Conservation (phyloP, 2,888 invertebrate species). For the Odontomyia ornata region DNA sequence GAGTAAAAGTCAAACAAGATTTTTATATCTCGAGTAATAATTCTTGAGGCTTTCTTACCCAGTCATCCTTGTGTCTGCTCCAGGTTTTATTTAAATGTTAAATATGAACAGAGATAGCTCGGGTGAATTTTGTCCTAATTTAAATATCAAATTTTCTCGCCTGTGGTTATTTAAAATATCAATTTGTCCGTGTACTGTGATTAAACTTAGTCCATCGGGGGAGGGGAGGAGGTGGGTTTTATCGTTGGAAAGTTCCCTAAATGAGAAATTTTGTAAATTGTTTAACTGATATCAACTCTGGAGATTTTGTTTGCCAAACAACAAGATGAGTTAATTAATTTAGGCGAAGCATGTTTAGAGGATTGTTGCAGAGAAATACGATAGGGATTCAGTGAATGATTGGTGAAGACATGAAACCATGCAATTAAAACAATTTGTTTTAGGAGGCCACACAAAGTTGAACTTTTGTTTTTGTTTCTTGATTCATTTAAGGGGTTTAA, state of each 20-base stretch:
- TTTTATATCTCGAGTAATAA: neutral
- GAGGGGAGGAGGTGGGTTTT: neutral
- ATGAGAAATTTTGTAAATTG: conserved; percentile 22
- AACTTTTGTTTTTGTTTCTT: too few species aligned
- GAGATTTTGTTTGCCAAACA: conserved; percentile 14
- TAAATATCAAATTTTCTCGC: conserved; percentile 43
- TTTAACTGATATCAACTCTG: conserved; percentile 23
- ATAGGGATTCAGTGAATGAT: conserved; percentile 4
- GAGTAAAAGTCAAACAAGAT: neutral
- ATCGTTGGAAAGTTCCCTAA: neutral
- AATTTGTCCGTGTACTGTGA: neutral
- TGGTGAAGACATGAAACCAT: neutral
- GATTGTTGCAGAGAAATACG: conserved; percentile 7
- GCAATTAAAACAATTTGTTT: neutral
- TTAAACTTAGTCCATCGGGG: neutral
- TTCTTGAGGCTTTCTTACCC: neutral
- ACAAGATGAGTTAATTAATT: conserved; percentile 28
- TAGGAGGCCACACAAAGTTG: too few species aligned
- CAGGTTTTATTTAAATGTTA: neutral
- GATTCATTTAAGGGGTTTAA: too few species aligned
- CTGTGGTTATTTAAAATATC: conserved; percentile 34
- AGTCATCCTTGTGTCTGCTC: neutral
- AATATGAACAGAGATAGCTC: neutral
- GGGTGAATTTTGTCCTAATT: conserved; percentile 4
- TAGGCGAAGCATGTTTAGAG: neutral